Base-by-base conservation (phyloP, 2,888 invertebrate species). In the Lepidocyrtoides sp. region DNA sequence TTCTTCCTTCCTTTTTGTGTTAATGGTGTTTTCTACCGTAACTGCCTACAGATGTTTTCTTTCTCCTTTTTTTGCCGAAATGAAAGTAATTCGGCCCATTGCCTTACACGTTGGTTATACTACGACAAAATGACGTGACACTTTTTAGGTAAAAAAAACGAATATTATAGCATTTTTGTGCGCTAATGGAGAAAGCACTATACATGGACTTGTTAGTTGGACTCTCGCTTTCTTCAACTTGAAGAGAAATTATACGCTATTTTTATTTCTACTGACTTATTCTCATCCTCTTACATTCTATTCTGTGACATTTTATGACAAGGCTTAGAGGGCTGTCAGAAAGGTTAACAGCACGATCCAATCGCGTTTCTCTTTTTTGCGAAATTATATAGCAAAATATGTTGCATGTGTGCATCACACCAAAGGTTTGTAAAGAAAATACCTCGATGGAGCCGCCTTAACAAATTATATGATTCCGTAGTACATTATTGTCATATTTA, bases 301-400 rank as follows among this genome's bases (percentile, higher is more conserved):
- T 54, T 48, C 32, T 66, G 57, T 86, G 86, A 86, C 86, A 86
- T 87, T 87, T 87, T 79, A 77, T 63, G 79, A 75, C 79, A 66
- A 36, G 29, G 29, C 79, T 79, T 87, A 79, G 79, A 87, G 32
- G 60, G 77, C 36, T 87, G 87, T 87, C 87, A 87, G 63, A 86
- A 79, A 87, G 79, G 87, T 79, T 79, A 87, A 66, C 63, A 63
- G 14, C 75, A 12, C 32, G 26, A 63, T 79, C 41, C 32, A 51
- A 51, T 79, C 41, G 3, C n/a, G 4, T 44, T 44, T 72, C 2
- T 8, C 66, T 66, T 51, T 12, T 48, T 17, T 66, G 41, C 20
- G 44, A 72, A 41, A 72, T 72, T 12, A 12, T n/a, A 23, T 23
- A 63, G 17, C 14, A 41, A 0, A 14, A 63, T 10, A 29, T n/a